phyloP scores from a whole-genome alignment of 2,113 vertebrate genomes.

The Rhagologus leucostigma region DNA sequence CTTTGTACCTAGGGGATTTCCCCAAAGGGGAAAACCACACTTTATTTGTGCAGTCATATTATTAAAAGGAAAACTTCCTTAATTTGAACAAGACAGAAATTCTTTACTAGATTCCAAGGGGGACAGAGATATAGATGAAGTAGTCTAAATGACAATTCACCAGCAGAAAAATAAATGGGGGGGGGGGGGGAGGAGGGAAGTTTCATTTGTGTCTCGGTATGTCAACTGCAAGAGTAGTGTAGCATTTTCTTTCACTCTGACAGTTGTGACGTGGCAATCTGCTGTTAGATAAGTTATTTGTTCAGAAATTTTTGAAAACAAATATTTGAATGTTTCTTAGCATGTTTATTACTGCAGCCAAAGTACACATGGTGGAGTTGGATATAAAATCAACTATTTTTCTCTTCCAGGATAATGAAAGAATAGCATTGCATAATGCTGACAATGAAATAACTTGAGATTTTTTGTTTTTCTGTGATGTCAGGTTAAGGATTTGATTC shows the following conservation, averaged over 20 bases:
- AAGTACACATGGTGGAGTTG: background rate
- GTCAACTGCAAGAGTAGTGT: background rate
- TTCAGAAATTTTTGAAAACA: background rate
- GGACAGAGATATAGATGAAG: background rate
- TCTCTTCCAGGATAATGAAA: background rate
- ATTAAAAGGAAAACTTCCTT: background rate
- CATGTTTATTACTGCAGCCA: background rate
- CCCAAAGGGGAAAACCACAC: background rate
- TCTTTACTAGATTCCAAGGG: background rate
- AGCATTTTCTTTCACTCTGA: background rate
- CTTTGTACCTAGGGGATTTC: background rate
- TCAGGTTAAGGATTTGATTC: background rate
- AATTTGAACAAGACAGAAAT: background rate
- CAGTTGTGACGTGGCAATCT: background rate
- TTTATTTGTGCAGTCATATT: background rate
- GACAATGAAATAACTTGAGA: background rate
- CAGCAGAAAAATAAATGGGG: background rate
- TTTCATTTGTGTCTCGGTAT: background rate
- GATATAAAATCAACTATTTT: background rate
- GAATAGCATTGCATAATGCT: background rate
- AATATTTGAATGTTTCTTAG: background rate
- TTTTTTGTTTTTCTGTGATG: background rate
- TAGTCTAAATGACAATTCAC: background rate
- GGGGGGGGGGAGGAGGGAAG: rapidly evolving
- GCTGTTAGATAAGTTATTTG: background rate